Evolutionary conservation across 2,888 invertebrate species (phyloP).

Genomic region (Andrena bicolor): DNA sequence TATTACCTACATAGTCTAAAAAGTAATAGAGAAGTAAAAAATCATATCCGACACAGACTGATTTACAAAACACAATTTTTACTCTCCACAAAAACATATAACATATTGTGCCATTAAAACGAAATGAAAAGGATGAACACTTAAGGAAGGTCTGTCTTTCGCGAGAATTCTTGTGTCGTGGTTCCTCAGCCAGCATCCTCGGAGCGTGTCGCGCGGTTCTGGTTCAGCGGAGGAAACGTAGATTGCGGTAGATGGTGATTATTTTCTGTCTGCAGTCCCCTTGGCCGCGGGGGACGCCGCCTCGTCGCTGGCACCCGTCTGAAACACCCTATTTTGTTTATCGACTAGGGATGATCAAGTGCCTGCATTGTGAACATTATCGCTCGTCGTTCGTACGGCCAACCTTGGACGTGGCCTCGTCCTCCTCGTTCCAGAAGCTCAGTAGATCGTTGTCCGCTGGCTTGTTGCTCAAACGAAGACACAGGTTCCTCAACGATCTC

Average conservation of each 20-base stretch:
- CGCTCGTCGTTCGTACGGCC: conserved; percentile 18
- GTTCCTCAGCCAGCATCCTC: neutral
- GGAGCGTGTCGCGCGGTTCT: neutral
- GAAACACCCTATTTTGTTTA: conserved; percentile 56
- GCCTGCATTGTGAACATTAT: neutral
- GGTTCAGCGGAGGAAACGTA: conserved; percentile 42
- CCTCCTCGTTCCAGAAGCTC: neutral
- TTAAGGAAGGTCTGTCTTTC: neutral
- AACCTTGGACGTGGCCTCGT: conserved; percentile 39
- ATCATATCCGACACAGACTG: too few relatives aligned
- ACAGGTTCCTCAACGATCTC: conserved; percentile 79
- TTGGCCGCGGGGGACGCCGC: conserved; percentile 17
- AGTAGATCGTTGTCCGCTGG: conserved; percentile 12
- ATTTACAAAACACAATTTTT: conserved; percentile 17
- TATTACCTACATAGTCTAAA: too few relatives aligned
- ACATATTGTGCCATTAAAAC: neutral
- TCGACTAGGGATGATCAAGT: conserved; percentile 29
- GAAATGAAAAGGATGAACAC: neutral
- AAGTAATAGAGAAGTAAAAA: too few relatives aligned
- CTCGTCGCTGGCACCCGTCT: conserved; percentile 27
- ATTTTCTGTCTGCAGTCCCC: conserved; percentile 32
- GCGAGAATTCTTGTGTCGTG: neutral
- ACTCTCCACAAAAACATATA: conserved; percentile 15
- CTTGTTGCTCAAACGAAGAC: conserved; percentile 72
- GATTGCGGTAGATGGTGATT: conserved; percentile 46